Base-by-base conservation (phyloP, 2,797 vertebrate genomes). In the Aulostomus chinensis region DNA sequence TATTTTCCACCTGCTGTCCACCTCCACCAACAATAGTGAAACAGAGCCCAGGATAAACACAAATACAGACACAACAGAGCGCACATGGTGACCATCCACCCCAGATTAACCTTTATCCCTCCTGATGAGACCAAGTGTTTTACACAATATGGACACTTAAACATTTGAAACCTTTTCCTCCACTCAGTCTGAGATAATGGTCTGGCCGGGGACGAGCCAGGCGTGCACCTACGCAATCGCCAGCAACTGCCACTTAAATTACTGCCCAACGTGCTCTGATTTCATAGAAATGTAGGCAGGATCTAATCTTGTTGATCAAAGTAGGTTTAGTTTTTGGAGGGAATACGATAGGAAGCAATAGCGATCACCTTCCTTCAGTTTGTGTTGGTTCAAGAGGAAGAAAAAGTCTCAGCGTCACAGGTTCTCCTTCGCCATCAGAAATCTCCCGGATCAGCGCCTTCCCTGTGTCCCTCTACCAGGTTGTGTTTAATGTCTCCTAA, bases 1-100 rank as follows among this genome's bases (percentile, higher is more conserved):
- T 69, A 51, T 77, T 72, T 80, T 73, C 59, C 86, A 89, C 84
- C 87, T 87, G 86, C 84, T 80, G 84, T 74, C 80, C 73, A 85
- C 78, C 73, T 76, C 61, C 70, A 68, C 65, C 65, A 73, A 84
- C 84, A 85, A 84, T 71, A 84, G 78, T 69, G 72, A 62, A 62
- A 69, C 63, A 73, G 54, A 85, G 66, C 53, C 68, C 57, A 73
- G 69, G 75, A 86, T 79, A 77, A 86, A 79, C 74, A 77, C 68
- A 77, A 74, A 77, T 26, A 73, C 72, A 80, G 76, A 83, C 70
- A 70, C 61, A 84, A 65, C 74, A 76, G 67, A 65, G 66, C 52
- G 42, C 63, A 81, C 84, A 73, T 40, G 68, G 73, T 59, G 64
- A 58, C 64, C 67, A 63, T 46, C 26, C 66, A 68, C 64, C 50